Evolutionary conservation across 2,797 vertebrate genomes (phyloP), one percentile per base, ranked within the genome.

Genomic region (Synanceia verrucosa): DNA sequence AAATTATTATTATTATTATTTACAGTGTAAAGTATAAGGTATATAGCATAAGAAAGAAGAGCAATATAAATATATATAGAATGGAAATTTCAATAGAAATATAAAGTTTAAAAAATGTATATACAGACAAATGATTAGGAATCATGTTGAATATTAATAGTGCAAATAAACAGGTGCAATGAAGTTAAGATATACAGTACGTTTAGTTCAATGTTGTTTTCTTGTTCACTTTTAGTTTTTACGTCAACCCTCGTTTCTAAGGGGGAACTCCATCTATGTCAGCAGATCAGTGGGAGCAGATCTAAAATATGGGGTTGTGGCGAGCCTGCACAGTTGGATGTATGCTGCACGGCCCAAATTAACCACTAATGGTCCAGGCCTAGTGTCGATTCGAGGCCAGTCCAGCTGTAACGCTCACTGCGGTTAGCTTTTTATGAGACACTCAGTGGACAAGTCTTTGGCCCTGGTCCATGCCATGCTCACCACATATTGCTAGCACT

Each of bases 301-400:
- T 65, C 41, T 73, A 29, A 78, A 82, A 59, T 69, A 70, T 70
- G 75, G 23, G 48, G 19, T 57, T 61, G 50, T 43, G 70, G 51
- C 63, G 24, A 51, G 48, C 52, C 51, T 53, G 73, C 56, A 65
- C 68, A 68, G 76, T 70, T 68, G 78, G 78, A 79, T 34, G 52
- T 59, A 59, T 77, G 58, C 41, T 46, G 73, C 70, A 61, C 58
- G 26, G 80, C 64, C 76, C 82, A 79, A 65, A 88, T 76, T 74
- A 77, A 89, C 87, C 83, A 28, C 89, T 86, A 89, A 90, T 86
- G 65, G 67, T 26, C 33, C 36, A 28, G 70, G 70, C 75, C 77
- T 44, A 39, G 70, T 76, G 84, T 80, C 73, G 43, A 69, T 37
- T 72, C 64, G 56, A 7, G 59, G 61, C 78, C 39, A 4, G 74